Base-by-base conservation (phyloP, 2,888 invertebrate species). In the Tetragonisca angustula region DNA sequence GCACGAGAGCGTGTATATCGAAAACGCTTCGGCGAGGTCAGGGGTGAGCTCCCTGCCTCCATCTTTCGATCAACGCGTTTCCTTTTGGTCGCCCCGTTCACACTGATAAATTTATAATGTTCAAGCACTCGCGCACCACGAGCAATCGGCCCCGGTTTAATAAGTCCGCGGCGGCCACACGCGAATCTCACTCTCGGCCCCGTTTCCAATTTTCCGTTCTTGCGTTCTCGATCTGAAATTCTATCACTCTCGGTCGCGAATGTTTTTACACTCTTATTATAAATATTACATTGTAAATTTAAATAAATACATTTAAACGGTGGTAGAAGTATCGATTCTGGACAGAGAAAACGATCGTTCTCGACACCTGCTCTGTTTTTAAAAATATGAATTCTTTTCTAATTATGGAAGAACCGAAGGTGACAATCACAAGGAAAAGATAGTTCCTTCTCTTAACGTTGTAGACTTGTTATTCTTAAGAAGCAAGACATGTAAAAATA, bases 1-100 rank as follows among this genome's bases (percentile, higher is more conserved):
- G 94, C 94, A 93, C 93, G 93, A 93, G 93, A 93, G 92, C 91
- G 91, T 92, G 91, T 92, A 91, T 91, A 93, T 93, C 92, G 92
- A 93, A 93, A 93, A 94, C 93, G 93, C 93, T 92, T 91, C 86
- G 90, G 90, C 76, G 89, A 61, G 94, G 93, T 94, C 93, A 91
- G 87, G 92, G 93, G 93, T 92, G 91, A 91, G 85, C 90, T 90
- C 88, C 89, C 90, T 91, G 91, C 91, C 93, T 92, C 92, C 92
- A 92, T 93, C 93, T 93, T 93, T 93, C 93, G 93, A 94, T 93
- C 94, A 93, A 92, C 92, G 92, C 91, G 90, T 92, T 92, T 92
- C 65, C 91, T 91, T 92, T 92, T 91, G 91, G 92, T 92, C 92
- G 90, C 88, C 89, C 85, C 81, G 89, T 90, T 91, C 91, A 88